Conservation (phyloP, 2,888 invertebrate species). For the Apodemia duryi region DNA sequence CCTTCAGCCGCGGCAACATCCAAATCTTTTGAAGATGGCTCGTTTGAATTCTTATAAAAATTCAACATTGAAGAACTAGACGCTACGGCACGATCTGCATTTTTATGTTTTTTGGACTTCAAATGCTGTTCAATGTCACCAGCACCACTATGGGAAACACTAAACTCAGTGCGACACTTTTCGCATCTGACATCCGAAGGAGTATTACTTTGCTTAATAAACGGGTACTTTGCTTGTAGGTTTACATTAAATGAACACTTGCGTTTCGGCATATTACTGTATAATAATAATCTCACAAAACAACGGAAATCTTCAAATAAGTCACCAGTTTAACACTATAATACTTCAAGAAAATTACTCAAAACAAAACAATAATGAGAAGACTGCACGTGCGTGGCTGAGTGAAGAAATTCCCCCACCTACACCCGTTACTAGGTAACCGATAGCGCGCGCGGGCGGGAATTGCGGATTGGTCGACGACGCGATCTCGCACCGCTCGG, state of each 20-base stretch:
- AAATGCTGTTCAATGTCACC: conserved; percentile 33
- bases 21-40: conserved; percentile 33
- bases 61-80: conserved; percentile 28
- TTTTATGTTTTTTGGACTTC: conserved; percentile 35
- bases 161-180: conserved; percentile 35
- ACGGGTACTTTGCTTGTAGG: conserved; percentile 36
- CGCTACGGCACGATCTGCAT: conserved; percentile 28
- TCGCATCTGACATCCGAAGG: conserved; percentile 24
- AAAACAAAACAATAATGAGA: conserved; percentile 17
- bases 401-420: conserved; percentile 9
- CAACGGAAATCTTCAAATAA: conserved; percentile 16
- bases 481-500: conserved; percentile 13
- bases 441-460: no score
- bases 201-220: conserved; percentile 35
- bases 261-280: conserved; percentile 32
- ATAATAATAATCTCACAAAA: conserved; percentile 14
- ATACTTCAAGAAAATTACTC: conserved; percentile 11
- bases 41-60: conserved; percentile 32
- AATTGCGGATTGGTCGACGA: neutral
- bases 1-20: conserved; percentile 29
- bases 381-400: conserved; percentile 8
- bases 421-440: no score
- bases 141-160: conserved; percentile 29
- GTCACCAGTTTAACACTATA: conserved; percentile 8
- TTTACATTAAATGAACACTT: conserved; percentile 36